Evolutionary conservation across 2,888 invertebrate genomes (phyloP), one percentile per base, ranked within the genome.

Genomic region (Fragum whitleyi): DNA sequence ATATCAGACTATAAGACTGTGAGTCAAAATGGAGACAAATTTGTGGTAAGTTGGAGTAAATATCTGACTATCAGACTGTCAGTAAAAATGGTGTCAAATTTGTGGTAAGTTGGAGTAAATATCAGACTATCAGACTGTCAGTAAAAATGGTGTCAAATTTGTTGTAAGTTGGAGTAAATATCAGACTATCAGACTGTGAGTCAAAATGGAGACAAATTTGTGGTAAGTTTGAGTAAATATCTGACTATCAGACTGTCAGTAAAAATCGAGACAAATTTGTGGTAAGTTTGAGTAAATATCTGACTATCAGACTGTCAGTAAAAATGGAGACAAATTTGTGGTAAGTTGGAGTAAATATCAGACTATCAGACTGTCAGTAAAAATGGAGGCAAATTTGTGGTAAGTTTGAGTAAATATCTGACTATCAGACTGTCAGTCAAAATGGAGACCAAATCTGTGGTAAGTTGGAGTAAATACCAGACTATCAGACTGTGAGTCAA

Each of bases 1-100:
- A 97, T 99, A 91, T 99, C 99, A 51, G 98, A 99, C 95, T 99
- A 98, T 94, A 97, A 98, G 91, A 96, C 96, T 16, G 82, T 93
- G 53, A 93, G 93, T 77, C 86, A 89, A 29, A 86, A 86, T 88
- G 97, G 97, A 71, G 97, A 99, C 91, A 96, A 97, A 88, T 99
- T 96, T 95, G 98, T 98, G 89, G 98, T 95, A 90, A 93, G 94
- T 71, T 47, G 16, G n/a, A n/a, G n/a, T n/a, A n/a, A 36, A 97
- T 99, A 91, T 99, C 99, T 51, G 98, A 99, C 95, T 99, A 98
- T 94, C 97, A 98, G 91, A 96, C 96, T 16, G 82, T 93, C 55
- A 93, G 93, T 77, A 86, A 89, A 29, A 86, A 86, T 88, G 97
- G 97, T 70, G 97, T 99, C 91, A 96, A 97, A 88, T 99, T 96